Evolutionary conservation across 1,140 invertebrate genomes (phyloP).

Genomic region (Chironomus striatipennis): DNA sequence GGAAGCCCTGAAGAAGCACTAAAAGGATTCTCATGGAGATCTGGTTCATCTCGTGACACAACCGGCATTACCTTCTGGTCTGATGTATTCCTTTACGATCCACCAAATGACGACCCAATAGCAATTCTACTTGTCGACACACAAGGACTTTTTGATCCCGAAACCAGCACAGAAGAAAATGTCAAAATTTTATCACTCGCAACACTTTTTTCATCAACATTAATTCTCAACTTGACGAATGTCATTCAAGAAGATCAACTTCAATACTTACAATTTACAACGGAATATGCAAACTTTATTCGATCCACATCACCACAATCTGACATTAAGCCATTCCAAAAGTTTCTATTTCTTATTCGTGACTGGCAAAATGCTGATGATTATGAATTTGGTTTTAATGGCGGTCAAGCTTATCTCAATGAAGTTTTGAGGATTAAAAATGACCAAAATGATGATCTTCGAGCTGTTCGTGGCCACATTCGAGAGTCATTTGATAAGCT

Average conservation of each 20-base stretch:
- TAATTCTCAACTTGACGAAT: constrained; percentile 55
- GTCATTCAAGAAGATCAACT: constrained; percentile 63
- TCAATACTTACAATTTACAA: constrained; percentile 59
- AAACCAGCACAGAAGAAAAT: constrained; percentile 59
- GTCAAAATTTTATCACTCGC: constrained; percentile 59
- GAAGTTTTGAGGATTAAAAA: background rate
- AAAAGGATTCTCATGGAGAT: constrained; percentile 77
- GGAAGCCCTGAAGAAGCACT: constrained; percentile 55
- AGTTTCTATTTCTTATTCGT: constrained; percentile 59
- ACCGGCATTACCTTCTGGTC: constrained; percentile 91
- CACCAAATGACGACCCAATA: constrained; percentile 39
- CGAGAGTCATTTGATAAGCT: background rate
- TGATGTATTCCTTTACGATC: constrained; percentile 55
- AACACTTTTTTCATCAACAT: constrained; percentile 54
- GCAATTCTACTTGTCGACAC: constrained; percentile 60
- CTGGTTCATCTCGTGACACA: constrained; percentile 82
- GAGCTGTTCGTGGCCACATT: background rate
- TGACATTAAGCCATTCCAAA: constrained; percentile 56
- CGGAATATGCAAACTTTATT: constrained; percentile 29
- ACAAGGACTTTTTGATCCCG: constrained; percentile 62
- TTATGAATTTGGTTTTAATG: constrained; percentile 54
- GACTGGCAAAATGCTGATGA: constrained; percentile 74
- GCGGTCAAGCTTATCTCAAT: constrained; percentile 42
- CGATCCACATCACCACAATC: constrained; percentile 26
- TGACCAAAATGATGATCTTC: background rate